Percentiles rank a stretch among this genome's conserved stretches.
These are phyloP conservation scores for Procambarus virginalis DNA, from an alignment of 1,140 invertebrate species.

Conservation along the genomic window DNA sequence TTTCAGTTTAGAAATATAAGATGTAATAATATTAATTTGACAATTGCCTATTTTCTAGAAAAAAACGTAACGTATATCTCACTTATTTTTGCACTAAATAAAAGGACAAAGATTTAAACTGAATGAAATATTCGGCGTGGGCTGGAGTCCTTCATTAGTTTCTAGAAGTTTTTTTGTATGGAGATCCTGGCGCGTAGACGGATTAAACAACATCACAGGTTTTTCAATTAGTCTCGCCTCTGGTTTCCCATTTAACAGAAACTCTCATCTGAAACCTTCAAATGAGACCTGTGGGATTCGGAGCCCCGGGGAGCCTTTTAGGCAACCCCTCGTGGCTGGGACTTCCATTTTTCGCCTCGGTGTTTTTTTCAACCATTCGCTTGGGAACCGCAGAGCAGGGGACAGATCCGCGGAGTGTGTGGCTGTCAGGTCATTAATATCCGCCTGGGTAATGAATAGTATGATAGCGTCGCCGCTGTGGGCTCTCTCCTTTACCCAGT, in stretches of 20 bases:
- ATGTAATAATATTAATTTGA: neutral
- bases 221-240: conserved; percentile 52
- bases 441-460: conserved; percentile 30
- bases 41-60: too few relatives aligned
- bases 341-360: neutral
- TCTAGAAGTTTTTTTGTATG: conserved; percentile 25
- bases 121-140: neutral
- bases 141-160: conserved; percentile 17
- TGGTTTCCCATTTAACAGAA: conserved; percentile 38
- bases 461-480: conserved; percentile 4
- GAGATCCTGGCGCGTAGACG: conserved; percentile 10
- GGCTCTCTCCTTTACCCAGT: neutral
- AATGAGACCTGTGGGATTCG: conserved; percentile 15
- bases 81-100: too few relatives aligned
- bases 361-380: conserved; percentile 21
- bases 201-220: conserved; percentile 50
- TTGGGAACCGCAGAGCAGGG: conserved; percentile 9
- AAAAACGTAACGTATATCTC: too few relatives aligned
- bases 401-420: conserved; percentile 31
- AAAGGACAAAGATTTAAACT: too few relatives aligned
- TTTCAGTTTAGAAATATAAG: conserved; percentile 16
- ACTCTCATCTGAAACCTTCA: conserved; percentile 32
- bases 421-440: conserved; percentile 54
- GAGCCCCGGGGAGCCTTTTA: conserved; percentile 31
- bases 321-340: neutral